phyloP scores from a whole-genome alignment of 2,797 vertebrate genomes.

The Chelmon rostratus region DNA sequence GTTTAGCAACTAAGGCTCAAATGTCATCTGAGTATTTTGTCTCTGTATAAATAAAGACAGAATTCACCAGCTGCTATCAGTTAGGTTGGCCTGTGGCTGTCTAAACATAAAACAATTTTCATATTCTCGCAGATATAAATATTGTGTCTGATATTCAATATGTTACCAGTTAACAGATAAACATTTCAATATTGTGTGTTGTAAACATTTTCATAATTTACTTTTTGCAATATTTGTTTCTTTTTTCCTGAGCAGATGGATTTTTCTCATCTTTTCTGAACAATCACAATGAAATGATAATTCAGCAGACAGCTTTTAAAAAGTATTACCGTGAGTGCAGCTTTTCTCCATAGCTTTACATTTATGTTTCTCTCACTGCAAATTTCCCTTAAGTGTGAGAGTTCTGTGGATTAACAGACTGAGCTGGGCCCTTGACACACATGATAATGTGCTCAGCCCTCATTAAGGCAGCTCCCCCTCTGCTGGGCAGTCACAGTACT shows the following conservation, averaged over 20 bases:
- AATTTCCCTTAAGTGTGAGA: constrained; percentile 13
- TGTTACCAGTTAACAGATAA: constrained; percentile 59
- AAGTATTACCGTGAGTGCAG: not conserved
- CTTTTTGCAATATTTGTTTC: constrained; percentile 5
- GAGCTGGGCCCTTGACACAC: constrained; percentile 21
- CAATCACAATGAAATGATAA: constrained; percentile 2
- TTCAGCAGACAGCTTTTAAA: constrained; percentile 1
- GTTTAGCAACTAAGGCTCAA: constrained; percentile 29
- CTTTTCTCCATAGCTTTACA: not conserved
- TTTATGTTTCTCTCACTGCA: not conserved
- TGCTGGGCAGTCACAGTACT: constrained; percentile 79
- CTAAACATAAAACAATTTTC: constrained; percentile 53
- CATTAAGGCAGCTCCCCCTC: constrained; percentile 78
- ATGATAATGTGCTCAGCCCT: constrained; percentile 50
- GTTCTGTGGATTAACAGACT: constrained; percentile 19
- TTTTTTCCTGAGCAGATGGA: not conserved
- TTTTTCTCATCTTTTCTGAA: not conserved
- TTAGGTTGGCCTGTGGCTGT: constrained; percentile 44
- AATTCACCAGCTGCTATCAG: constrained; percentile 61
- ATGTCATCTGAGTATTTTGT: constrained; percentile 49
- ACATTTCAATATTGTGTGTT: constrained; percentile 30
- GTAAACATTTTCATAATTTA: constrained; percentile 39
- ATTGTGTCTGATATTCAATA: constrained; percentile 62
- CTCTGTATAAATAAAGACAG: constrained; percentile 42
- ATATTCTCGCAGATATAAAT: constrained; percentile 60